Evolutionary conservation across 2,113 vertebrate genomes (phyloP), one percentile per base, ranked within the genome.

Genomic region (Petrocephalus microphthalmus): DNA sequence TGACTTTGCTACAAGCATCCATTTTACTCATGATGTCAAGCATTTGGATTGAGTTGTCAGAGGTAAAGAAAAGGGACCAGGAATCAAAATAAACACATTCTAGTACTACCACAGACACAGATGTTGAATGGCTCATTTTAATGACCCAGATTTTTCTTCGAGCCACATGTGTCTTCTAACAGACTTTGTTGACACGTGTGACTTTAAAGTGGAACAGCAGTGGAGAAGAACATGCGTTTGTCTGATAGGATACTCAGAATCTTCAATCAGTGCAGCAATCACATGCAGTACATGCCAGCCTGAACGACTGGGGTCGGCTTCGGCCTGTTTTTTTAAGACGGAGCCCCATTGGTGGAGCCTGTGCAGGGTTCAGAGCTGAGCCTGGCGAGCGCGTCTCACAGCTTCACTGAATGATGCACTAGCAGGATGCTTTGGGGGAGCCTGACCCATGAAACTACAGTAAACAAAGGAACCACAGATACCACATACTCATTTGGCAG

Each of bases 391-490:
- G 45, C 56, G 25, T 64, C 56, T 22, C 52, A 29, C 56, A 45
- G 2, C 7, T 47, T n/a, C 22, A 57, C 20, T 51, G 25, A 64
- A 20, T 45, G 25, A 56, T 5, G 51, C 54, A 2, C 51, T 47
- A 7, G 85, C 71, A 87, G 33, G 53, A 53, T 54, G 53, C 88
- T 85, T 20, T 57, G 17, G 7, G 51, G 10, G 42, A 85, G 78
- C 0, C 57, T 51, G 45, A 25, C 45, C 42, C 86, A 84, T 47
- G 64, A 88, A 90, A 85, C 57, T 57, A 85, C 37, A 67, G 74
- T 67, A 89, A 86, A 88, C 29, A 89, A 84, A 82, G 86, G n/a
- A 87, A 88, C 84, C 84, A 88, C 17, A 89, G 20, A 90, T 87
- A 85, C 45, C 64, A 74, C 89, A 90, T 88, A 89, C 54, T 87